phyloP scores from a whole-genome alignment of 2,797 vertebrate genomes.

The Schizothorax lantsangensis region DNA sequence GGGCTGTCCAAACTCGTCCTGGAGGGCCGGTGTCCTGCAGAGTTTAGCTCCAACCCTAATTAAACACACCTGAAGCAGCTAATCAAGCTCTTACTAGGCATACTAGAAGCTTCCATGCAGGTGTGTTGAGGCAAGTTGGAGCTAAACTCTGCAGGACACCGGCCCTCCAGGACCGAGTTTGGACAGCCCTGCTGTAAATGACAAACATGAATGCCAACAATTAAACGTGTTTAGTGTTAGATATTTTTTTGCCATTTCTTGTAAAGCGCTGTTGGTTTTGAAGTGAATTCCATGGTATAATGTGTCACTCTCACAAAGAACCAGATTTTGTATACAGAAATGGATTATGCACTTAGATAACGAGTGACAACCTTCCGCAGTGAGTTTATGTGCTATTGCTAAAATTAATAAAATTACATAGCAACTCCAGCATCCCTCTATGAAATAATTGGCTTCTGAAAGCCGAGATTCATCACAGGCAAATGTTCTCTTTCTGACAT shows the following conservation, averaged over 20 bases:
- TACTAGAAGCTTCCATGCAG: too few species aligned
- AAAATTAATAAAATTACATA: background rate
- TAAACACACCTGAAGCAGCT: too few species aligned
- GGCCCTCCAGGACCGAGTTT: too few species aligned
- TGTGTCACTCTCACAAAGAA: background rate
- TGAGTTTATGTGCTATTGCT: background rate
- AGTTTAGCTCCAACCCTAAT: too few species aligned
- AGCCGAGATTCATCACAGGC: background rate
- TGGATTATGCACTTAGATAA: background rate
- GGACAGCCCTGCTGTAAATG: background rate
- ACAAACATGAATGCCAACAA: background rate
- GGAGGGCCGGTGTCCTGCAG: too few species aligned
- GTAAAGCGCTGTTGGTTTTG: background rate
- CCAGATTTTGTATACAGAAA: background rate
- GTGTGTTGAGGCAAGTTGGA: too few species aligned
- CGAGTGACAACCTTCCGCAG: background rate
- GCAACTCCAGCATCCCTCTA: background rate
- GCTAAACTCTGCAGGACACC: too few species aligned
- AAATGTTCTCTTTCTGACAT: background rate
- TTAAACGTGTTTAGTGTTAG: background rate
- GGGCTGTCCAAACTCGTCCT: too few species aligned
- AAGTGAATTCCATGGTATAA: background rate
- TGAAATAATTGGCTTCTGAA: background rate
- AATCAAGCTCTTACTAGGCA: too few species aligned
- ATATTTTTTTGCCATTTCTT: background rate